Base-by-base conservation (phyloP, 2,797 vertebrate genomes). In the Tympanoctomys barrerae region DNA sequence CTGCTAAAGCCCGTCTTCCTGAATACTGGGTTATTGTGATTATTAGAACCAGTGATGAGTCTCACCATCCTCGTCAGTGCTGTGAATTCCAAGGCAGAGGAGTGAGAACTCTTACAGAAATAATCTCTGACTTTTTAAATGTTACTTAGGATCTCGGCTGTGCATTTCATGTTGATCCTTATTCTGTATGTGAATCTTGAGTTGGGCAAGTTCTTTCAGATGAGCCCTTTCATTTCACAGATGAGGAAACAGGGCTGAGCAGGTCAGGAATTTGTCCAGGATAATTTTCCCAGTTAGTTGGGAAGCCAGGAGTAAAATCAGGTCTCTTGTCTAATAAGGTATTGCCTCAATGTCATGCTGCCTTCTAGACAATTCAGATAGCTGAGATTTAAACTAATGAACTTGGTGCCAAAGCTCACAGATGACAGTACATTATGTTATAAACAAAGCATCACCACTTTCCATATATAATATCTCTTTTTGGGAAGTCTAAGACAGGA, bases 401-500 rank as follows among this genome's bases (percentile, higher is more conserved):
- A n/a, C 39, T 62, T 80, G 46, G 18, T 80, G 4, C 22, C 71
- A 28, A 66, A 91, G 57, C 22, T 36, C 70, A 71, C 5, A 16
- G 36, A 49, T 77, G 46, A 92, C 11, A 46, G 21, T 75, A 49
- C 42, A 73, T 82, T 95, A 71, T 64, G 10, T 68, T 77, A 84
- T 77, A 84, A 92, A 42, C 39, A 94, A 83, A 71, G 19, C 2
- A 24, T 77, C 28, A 81, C 28, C 22, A 64, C 86, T 93, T 93
- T 66, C 11, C 91, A 3, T 61, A 71, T 33, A 71, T 11, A 80
- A 21, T 68, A 46, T 61, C 79, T 78, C 26, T 42, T 79, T 22
- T 64, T 64, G 24, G 36, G 42, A 95, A 94, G 21, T 96, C 52
- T 94, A 87, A 75, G 19, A 75, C 16, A 81, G 68, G 59, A 95